Conservation (phyloP, 2,113 vertebrate species). For the Brachypteracias leptosomus region DNA sequence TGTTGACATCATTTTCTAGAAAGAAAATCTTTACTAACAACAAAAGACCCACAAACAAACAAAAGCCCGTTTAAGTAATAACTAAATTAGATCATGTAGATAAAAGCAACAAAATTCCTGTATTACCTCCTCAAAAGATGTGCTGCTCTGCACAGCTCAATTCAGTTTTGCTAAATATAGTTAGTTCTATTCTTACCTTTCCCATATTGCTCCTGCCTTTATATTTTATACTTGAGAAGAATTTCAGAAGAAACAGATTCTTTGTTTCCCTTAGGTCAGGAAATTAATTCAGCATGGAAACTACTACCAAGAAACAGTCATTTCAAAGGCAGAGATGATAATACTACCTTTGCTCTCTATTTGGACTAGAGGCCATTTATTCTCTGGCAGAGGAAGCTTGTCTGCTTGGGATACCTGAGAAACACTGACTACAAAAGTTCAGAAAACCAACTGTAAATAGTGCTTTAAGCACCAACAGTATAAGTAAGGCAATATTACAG, state of each 20-base stretch:
- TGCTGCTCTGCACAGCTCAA: background rate
- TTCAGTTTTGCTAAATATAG: background rate
- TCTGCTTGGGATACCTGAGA: background rate
- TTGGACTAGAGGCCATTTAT: background rate
- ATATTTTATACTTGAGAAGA: conserved; percentile 28
- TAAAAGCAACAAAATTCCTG: background rate
- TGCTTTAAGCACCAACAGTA: background rate
- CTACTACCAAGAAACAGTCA: conserved; percentile 37
- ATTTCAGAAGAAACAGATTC: conserved; percentile 37
- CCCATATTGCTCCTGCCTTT: background rate
- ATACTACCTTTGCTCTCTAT: background rate
- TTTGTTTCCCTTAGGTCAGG: conserved; percentile 49
- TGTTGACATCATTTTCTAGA: background rate
- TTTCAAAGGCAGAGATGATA: conserved; percentile 38
- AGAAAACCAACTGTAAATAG: background rate
- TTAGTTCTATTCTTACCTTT: background rate
- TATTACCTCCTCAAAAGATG: background rate
- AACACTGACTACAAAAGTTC: background rate
- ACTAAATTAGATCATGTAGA: background rate
- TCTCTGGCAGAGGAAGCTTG: background rate
- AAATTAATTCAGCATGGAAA: conserved; percentile 63
- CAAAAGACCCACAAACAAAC: background rate
- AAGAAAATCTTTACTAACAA: background rate
- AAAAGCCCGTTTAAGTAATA: background rate
- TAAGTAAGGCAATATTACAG: background rate